Evolutionary conservation across 2,113 vertebrate genomes (phyloP), one percentile per base, ranked within the genome.

Genomic region (Aramus guarauna): DNA sequence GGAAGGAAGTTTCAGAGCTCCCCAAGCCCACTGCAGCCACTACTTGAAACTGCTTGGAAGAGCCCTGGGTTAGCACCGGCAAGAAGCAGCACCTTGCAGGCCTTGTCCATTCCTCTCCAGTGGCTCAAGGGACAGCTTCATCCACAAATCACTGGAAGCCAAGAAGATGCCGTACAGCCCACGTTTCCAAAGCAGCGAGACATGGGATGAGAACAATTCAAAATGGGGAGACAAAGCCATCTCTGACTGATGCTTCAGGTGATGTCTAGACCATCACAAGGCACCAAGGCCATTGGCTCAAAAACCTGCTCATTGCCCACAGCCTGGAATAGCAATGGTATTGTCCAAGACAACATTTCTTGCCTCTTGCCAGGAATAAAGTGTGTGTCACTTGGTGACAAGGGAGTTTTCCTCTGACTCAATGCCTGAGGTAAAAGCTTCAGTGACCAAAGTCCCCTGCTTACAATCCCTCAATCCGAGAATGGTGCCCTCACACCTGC

Each of bases 331-430:
- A 95, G 81, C 66, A 60, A 68, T 58, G 21, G 15, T 47, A 48
- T 85, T 93, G 78, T 83, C 52, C 85, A 83, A 92, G 85, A 64
- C 82, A 93, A 66, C 34, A 50, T 62, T 71, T 91, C 75, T 92
- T 77, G 55, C 37, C 37, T 83, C 36, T 47, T 94, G 79, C 76
- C 83, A 80, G 89, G 80, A 96, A 97, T 89, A 84, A 95, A 66
- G 13, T 71, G 59, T 88, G 82, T 74, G 93, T 95, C 94, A 94
- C 41, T 94, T 80, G 50, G 50, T 58, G 67, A 77, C 4, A 7
- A 77, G 88, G 67, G 83, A 95, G 63, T 96, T 96, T 96, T 94
- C 55, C 59, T 80, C 50, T 96, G 96, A 96, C 88, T 95, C 94
- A 97, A 26, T 47, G 50, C 24, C 50, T 80, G 79, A 94, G 79